Evolutionary conservation across 2,797 vertebrate genomes (phyloP), one percentile per base, ranked within the genome.

Genomic region (Rhynchotus rufescens): DNA sequence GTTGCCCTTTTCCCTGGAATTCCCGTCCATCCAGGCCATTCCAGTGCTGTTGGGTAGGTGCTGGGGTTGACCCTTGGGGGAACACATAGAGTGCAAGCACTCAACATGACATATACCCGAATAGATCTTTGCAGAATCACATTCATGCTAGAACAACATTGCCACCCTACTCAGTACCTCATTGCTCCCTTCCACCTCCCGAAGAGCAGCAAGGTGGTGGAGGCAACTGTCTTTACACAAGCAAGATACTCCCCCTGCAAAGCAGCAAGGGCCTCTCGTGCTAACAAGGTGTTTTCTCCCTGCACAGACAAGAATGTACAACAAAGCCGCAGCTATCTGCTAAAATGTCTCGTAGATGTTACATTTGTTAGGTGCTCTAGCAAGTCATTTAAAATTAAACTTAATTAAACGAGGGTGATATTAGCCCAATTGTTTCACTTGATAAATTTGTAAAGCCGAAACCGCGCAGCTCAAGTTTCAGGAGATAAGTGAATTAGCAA

Each of bases 211-310:
- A 34, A 76, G 47, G 30, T 56, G 81, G 52, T 78, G 74, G 66
- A 83, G 45, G 67, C 52, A 66, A 26, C n/a, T 0, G 5, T 67
- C 82, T 34, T 66, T 12, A 32, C 57, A 90, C 60, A 80, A 93
- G 92, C 75, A 92, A 93, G 60, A 92, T 77, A 94, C 32, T 94
- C 72, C 78, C 78, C 86, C 83, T 93, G 88, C 81, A 96, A 95
- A 95, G 61, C 80, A 85, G 82, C 47, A 59, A 95, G 84, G 75
- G 51, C 56, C 86, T 92, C 95, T 95, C 73, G 92, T 78, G 73
- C 82, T 93, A 92, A 94, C 79, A 89, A 92, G 92, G 78, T 91
- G 65, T 83, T 93, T 92, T 85, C 82, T 95, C 28, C 23, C 61
- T 34, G 23, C 0, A 1, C 76, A 90, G 69, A 86, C 86, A 89